Evolutionary conservation across 2,113 vertebrate genomes (phyloP).

Genomic region (Vombatus ursinus): DNA sequence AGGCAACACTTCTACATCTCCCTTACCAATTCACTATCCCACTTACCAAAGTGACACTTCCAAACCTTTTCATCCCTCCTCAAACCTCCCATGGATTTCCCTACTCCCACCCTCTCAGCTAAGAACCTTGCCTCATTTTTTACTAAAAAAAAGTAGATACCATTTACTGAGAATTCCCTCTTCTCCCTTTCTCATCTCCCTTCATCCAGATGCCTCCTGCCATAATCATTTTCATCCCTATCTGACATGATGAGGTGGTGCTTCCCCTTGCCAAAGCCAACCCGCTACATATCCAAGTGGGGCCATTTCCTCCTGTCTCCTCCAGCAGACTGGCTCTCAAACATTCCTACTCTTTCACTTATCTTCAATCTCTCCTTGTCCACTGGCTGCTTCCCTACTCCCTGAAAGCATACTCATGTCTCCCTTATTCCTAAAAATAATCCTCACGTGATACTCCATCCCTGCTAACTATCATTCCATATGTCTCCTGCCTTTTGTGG

Average conservation of each 20-base stretch:
- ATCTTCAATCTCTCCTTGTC: too few relatives aligned
- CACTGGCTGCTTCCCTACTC: too few relatives aligned
- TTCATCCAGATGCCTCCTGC: neutral
- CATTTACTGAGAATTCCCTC: neutral
- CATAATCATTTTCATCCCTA: neutral
- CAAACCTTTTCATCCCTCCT: neutral
- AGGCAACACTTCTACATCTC: neutral
- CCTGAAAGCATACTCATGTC: too few relatives aligned
- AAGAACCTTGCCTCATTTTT: neutral
- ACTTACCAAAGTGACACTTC: neutral
- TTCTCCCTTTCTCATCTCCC: neutral
- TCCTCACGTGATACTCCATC: too few relatives aligned
- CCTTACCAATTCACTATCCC: neutral
- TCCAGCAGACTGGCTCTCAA: too few relatives aligned
- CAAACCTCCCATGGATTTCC: neutral
- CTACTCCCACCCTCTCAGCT: neutral
- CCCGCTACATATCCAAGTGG: too few relatives aligned
- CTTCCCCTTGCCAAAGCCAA: neutral
- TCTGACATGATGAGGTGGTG: neutral
- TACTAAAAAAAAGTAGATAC: neutral
- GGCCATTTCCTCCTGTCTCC: too few relatives aligned
- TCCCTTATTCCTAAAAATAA: too few relatives aligned
- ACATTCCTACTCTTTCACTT: too few relatives aligned
- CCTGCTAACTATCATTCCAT: too few relatives aligned
- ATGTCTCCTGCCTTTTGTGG: too few relatives aligned